Conservation (phyloP, 2,888 invertebrate species). For the Aromia moschata region DNA sequence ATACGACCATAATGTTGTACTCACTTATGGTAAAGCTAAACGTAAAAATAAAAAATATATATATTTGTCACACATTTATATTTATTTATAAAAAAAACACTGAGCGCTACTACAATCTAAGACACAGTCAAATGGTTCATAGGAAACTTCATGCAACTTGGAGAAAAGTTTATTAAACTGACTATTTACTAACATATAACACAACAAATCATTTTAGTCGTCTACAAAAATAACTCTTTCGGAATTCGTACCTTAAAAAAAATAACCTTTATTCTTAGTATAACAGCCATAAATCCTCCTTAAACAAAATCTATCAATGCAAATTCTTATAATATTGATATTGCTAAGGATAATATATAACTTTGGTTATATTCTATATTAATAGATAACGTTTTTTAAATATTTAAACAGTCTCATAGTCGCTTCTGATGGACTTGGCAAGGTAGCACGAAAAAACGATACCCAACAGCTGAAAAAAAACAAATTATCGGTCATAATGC, state of each 20-base stretch:
- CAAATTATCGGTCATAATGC: no score
- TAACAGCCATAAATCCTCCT: not conserved
- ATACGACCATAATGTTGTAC: no score
- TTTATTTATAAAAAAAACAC: no score
- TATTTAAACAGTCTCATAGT: conserved; percentile 54
- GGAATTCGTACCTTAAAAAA: not conserved
- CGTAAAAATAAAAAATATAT: no score
- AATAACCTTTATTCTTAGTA: not conserved
- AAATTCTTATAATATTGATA: conserved; percentile 4
- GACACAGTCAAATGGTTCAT: no score
- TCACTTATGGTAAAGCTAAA: no score
- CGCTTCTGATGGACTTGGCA: conserved; percentile 82
- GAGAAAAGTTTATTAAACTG: no score
- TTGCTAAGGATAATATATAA: conserved; percentile 11
- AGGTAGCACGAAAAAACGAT: conserved; percentile 91
- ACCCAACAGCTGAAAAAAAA: conserved; percentile 77
- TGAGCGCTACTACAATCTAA: no score
- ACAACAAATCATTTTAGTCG: not conserved
- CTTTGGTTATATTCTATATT: conserved; percentile 10
- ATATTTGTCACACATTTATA: no score
- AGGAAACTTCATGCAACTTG: no score
- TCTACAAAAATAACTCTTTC: not conserved
- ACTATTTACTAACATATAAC: not conserved
- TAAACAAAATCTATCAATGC: not conserved
- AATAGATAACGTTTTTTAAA: not conserved